Percentiles rank a stretch among this genome's conserved stretches.
Evolutionary conservation across 2,113 vertebrate genomes (phyloP).

Genomic region (Ovis canadensis): DNA sequence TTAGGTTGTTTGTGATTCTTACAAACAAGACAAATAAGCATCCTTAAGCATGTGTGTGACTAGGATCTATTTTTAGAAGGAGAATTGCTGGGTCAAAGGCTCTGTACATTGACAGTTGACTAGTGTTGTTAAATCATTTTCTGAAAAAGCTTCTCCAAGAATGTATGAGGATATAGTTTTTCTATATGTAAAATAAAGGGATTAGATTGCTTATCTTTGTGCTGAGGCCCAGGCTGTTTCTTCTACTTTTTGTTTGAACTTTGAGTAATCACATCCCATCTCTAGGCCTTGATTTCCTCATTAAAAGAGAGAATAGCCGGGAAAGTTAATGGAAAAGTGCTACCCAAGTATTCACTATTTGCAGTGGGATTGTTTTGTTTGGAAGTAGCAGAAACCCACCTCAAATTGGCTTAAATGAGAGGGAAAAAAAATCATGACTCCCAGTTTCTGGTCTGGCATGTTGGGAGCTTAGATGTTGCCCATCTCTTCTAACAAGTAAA

Average conservation of each 20-base stretch:
- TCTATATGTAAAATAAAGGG: neutral
- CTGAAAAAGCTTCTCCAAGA: neutral
- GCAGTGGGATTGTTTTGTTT: neutral
- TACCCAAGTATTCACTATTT: neutral
- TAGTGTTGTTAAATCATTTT: slow-evolving; percentile 12
- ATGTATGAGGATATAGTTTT: neutral
- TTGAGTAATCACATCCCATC: neutral
- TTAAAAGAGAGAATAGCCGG: neutral
- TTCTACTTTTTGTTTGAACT: neutral
- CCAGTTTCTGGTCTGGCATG: neutral
- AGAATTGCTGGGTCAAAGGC: neutral
- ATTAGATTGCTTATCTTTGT: neutral
- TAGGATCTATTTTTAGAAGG: neutral
- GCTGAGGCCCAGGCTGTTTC: neutral
- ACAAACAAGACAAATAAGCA: neutral
- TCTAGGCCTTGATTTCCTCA: neutral
- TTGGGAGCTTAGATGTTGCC: neutral
- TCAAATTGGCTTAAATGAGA: neutral
- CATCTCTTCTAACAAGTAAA: neutral
- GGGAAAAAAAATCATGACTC: neutral
- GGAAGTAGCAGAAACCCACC: neutral
- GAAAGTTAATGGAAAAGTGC: neutral
- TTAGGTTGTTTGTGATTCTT: neutral
- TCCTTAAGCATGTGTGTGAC: neutral
- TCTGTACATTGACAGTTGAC: neutral